Conservation (phyloP, 2,113 vertebrate species). For the Hippocampus guttulatus region DNA sequence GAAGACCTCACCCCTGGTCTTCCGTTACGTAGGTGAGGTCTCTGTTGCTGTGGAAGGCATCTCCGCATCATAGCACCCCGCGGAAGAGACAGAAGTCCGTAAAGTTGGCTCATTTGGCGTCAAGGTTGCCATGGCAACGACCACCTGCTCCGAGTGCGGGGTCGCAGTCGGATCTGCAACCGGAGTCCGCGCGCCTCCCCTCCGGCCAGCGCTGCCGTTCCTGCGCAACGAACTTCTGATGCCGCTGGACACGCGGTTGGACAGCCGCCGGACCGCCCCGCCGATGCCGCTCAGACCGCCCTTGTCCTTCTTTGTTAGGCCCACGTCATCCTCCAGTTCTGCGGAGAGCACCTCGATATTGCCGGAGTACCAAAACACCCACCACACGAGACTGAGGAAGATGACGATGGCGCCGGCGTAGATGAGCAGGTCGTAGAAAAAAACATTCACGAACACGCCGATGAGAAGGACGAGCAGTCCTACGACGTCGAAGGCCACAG, state of each 20-base stretch:
- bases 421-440: conserved; percentile 84
- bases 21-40: conserved; percentile 46
- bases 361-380: conserved; percentile 91
- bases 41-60: conserved; percentile 36
- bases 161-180: fast-evolving
- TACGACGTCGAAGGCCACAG: conserved; percentile 77
- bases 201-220: conserved; percentile 20
- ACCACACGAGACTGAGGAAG: conserved; percentile 90
- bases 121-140: conserved; percentile 36
- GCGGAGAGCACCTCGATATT: conserved; percentile 82
- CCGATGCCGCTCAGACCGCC: conserved; percentile 29
- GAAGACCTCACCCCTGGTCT: conserved; percentile 16
- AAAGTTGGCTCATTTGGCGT: neutral
- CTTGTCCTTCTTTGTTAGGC: conserved; percentile 46
- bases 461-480: conserved; percentile 75
- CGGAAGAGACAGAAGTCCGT: neutral
- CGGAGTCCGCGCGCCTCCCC: neutral
- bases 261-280: conserved; percentile 52
- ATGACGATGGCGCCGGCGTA: conserved; percentile 84
- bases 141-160: conserved; percentile 13
- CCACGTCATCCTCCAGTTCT: conserved; percentile 73
- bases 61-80: conserved; percentile 12
- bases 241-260: conserved; percentile 57
- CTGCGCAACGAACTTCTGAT: conserved; percentile 54
- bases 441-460: conserved; percentile 72